Percentiles rank a stretch among this genome's conserved stretches.
Evolutionary conservation across 1,140 invertebrate species (phyloP).

Genomic region (Hycleus phaleratus): DNA sequence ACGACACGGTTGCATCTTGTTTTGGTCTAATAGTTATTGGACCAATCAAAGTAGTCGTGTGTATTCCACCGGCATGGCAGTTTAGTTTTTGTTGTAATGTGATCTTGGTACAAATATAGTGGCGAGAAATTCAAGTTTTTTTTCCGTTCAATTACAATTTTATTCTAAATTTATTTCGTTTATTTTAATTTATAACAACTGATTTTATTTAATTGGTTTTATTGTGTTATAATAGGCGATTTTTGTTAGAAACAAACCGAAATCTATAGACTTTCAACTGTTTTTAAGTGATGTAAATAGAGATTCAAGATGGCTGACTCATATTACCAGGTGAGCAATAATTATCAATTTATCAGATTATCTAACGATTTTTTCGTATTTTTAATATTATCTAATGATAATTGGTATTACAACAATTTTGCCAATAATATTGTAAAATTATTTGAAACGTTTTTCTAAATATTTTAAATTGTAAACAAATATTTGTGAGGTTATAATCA

Average conservation of each 20-base stretch:
- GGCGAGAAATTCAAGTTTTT: neutral
- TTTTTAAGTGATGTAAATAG: conserved; percentile 23
- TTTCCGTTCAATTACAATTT: neutral
- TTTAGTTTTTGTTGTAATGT: conserved; percentile 18
- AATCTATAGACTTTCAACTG: neutral
- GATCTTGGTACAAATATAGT: conserved; percentile 13
- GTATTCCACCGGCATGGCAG: conserved; percentile 19
- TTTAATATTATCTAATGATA: conserved; percentile 5
- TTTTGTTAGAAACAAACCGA: neutral
- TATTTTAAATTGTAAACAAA: too few species aligned
- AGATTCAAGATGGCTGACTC: conserved; percentile 50
- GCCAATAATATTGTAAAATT: too few species aligned
- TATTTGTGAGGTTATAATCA: too few species aligned
- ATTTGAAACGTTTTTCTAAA: too few species aligned
- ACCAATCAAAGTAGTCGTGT: conserved; percentile 15
- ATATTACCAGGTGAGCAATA: conserved; percentile 51
- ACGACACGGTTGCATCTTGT: neutral
- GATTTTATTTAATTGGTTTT: neutral
- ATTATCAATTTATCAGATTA: neutral
- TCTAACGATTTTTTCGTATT: neutral
- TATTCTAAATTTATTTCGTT: neutral
- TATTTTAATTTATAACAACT: neutral
- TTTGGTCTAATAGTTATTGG: neutral
- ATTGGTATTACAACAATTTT: too few species aligned
- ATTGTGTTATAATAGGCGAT: neutral